These are phyloP conservation scores for Trichoplusia ni DNA, from an alignment of 1,140 invertebrate genomes.

Conservation along the genomic window DNA sequence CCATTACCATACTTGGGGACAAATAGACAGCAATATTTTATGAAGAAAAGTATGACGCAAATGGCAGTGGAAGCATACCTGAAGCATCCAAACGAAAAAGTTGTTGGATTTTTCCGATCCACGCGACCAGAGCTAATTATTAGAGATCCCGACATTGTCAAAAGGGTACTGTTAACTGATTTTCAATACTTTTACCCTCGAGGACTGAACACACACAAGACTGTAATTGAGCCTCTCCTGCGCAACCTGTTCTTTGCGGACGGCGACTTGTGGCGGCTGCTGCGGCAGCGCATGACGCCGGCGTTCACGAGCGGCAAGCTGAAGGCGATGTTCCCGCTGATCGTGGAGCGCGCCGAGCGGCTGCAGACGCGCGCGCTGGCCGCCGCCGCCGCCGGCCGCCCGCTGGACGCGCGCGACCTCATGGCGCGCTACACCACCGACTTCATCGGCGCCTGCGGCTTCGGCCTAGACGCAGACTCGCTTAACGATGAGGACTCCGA, in stretches of 20 bases:
- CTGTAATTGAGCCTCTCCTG: conserved; percentile 63
- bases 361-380: conserved; percentile 50
- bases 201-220: conserved; percentile 39
- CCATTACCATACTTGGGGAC: conserved; percentile 70
- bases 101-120: conserved; percentile 52
- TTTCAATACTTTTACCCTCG: conserved; percentile 79
- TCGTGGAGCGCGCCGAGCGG: conserved; percentile 60
- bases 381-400: conserved; percentile 24
- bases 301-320: conserved; percentile 83
- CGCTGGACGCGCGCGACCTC: conserved; percentile 71
- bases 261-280: conserved; percentile 78
- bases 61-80: conserved; percentile 48
- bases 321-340: conserved; percentile 79
- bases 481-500: conserved; percentile 63
- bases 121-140: conserved; percentile 77
- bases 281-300: conserved; percentile 82
- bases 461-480: conserved; percentile 65
- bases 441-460: conserved; percentile 79
- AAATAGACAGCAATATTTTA: conserved; percentile 39
- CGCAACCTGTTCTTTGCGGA: conserved; percentile 55
- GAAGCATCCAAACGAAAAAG: conserved; percentile 46
- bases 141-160: conserved; percentile 81
- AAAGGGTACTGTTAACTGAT: conserved; percentile 81
- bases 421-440: conserved; percentile 78
- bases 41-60: conserved; percentile 43